These are phyloP conservation scores for Diglossa cyanea DNA, from an alignment of 2,797 vertebrate species.

Conservation along the genomic window DNA sequence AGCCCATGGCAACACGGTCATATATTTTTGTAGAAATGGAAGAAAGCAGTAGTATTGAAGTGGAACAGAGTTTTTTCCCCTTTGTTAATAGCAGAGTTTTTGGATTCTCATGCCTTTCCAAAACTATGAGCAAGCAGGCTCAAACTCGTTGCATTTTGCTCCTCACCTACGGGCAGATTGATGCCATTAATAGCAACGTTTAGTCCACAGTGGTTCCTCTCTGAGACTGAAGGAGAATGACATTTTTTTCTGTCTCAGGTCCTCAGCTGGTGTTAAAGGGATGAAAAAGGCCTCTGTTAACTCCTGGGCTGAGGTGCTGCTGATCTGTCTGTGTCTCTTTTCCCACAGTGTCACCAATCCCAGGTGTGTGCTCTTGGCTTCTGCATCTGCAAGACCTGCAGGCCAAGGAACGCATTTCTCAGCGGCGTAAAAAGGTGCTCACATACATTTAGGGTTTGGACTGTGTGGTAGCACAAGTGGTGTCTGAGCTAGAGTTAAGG, in stretches of 20 bases:
- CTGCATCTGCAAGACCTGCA: background rate
- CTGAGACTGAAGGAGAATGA: background rate
- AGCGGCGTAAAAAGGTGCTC: background rate
- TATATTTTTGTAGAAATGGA: background rate
- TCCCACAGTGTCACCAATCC: background rate
- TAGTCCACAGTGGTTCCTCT: background rate
- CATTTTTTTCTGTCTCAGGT: background rate
- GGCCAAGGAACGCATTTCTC: background rate
- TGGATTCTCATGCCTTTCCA: background rate
- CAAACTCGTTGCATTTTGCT: background rate
- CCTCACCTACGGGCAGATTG: background rate
- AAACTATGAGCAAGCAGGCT: background rate
- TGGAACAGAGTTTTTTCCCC: background rate
- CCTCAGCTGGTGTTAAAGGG: background rate
- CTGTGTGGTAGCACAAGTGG: background rate
- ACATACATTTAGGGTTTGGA: background rate
- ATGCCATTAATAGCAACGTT: background rate
- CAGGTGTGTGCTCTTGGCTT: background rate
- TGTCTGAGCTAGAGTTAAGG: background rate
- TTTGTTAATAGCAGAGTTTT: background rate
- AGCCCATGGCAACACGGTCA: background rate
- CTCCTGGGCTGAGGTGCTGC: background rate
- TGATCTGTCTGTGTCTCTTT: background rate
- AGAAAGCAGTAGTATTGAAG: background rate
- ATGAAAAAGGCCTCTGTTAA: background rate